A percentile compares a stretch with the other conserved stretches of the same genome.
Conservation (phyloP, 2,888 invertebrate genomes). For the Neocrepidodera transversa region DNA sequence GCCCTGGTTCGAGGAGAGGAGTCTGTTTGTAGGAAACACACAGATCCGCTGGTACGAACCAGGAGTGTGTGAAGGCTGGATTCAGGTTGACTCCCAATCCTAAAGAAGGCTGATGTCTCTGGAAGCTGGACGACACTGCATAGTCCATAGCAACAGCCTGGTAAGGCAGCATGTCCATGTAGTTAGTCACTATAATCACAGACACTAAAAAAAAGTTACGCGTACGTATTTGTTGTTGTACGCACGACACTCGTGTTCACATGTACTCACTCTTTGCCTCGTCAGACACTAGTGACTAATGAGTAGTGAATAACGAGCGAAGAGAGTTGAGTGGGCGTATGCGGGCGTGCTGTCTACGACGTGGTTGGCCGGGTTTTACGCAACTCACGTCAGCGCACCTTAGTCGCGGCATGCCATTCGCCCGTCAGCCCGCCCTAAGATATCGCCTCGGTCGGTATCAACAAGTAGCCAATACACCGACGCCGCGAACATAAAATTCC, state of each 20-base stretch:
- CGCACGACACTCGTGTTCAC: conserved; percentile 15
- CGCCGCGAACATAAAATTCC: conserved; percentile 17
- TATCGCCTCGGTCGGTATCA: conserved; percentile 52
- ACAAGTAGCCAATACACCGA: conserved; percentile 61
- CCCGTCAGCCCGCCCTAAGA: conserved; percentile 53
- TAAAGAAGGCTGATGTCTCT: conserved; percentile 56
- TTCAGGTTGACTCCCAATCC: conserved; percentile 68
- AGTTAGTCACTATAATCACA: conserved; percentile 29
- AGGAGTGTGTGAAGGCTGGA: conserved; percentile 91
- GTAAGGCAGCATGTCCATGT: conserved; percentile 77
- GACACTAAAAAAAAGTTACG: conserved; percentile 24
- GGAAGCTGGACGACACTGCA: conserved; percentile 65
- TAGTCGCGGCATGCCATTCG: conserved; percentile 56
- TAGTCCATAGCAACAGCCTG: conserved; percentile 90
- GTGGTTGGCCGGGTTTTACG: conserved; percentile 59
- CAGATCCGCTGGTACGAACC: conserved; percentile 94
- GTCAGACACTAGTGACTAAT: conserved; percentile 50
- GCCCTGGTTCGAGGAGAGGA: conserved; percentile 92
- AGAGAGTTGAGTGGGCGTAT: conserved; percentile 53
- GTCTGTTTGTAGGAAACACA: conserved; percentile 85
- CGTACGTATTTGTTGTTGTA: conserved; percentile 6
- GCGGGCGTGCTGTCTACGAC: conserved; percentile 51
- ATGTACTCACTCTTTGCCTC: conserved; percentile 22
- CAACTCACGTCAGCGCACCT: conserved; percentile 53
- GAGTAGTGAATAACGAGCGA: conserved; percentile 49